phyloP scores from a whole-genome alignment of 2,113 vertebrate genomes.

The Protobothrops flavoviridis region DNA sequence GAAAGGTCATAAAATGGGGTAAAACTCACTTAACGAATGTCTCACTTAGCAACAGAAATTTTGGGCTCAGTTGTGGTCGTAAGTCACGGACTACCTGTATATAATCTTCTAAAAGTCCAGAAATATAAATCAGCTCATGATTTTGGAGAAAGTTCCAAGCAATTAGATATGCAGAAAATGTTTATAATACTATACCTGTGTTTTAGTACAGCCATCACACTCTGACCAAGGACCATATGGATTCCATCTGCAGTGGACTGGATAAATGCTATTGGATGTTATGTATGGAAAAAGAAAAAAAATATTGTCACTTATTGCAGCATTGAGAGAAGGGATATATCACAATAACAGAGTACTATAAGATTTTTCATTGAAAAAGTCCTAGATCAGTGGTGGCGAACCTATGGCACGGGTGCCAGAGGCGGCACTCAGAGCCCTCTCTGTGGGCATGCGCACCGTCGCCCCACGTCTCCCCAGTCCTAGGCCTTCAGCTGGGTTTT shows the following conservation, averaged over 20 bases:
- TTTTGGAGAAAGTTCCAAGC: background rate
- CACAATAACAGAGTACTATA: background rate
- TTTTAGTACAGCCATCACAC: constrained; percentile 83
- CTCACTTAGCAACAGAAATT: background rate
- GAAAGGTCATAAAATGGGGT: background rate
- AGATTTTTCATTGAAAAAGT: background rate
- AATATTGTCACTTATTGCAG: constrained; percentile 7
- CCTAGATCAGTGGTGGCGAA: too few relatives aligned
- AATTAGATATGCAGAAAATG: background rate
- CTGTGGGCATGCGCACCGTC: too few relatives aligned
- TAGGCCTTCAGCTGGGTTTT: too few relatives aligned
- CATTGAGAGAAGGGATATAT: background rate
- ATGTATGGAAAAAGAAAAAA: background rate
- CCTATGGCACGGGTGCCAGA: too few relatives aligned
- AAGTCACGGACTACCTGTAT: background rate
- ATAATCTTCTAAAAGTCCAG: background rate
- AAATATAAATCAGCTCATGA: background rate
- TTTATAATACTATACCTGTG: constrained; percentile 67
- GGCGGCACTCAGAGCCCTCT: too few relatives aligned
- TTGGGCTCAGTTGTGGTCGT: background rate
- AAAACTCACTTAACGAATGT: background rate
- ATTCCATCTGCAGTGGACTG: constrained; percentile 82
- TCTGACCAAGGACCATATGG: constrained; percentile 83
- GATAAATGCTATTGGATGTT: constrained; percentile 51
- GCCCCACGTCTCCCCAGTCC: too few relatives aligned